A percentile compares a stretch with the other conserved stretches of the same genome.
These are phyloP conservation scores for Gnathonemus echidnorhynchus DNA, from an alignment of 2,113 vertebrate genomes.

Conservation along the genomic window DNA sequence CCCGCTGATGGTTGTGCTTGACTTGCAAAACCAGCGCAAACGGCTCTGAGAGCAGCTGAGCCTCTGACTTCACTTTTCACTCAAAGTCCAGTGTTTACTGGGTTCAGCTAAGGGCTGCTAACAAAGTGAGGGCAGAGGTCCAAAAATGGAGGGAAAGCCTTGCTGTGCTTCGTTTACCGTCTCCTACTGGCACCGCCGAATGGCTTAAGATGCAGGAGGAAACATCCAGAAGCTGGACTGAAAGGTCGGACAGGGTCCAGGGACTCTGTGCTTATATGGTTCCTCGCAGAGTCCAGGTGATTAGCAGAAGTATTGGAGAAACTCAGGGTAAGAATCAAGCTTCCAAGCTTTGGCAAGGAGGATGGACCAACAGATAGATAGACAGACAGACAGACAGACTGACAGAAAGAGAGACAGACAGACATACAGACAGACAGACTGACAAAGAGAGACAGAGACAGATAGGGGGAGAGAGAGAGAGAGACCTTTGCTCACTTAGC, in stretches of 20 bases:
- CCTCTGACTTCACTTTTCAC: not conserved
- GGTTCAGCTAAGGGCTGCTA: not conserved
- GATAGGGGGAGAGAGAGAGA: slow-evolving; percentile 18
- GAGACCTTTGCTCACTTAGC: not conserved
- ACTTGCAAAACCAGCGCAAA: not conserved
- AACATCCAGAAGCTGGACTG: not conserved
- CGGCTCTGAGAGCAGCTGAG: not conserved
- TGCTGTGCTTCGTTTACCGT: not conserved
- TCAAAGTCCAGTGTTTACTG: not conserved
- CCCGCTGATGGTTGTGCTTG: not conserved
- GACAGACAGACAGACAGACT: no score
- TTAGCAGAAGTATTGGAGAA: no score
- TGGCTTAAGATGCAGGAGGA: not conserved
- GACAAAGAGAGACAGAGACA: no score
- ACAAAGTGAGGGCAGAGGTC: not conserved
- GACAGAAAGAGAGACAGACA: no score
- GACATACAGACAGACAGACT: no score
- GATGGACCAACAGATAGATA: not conserved
- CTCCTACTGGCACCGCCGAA: not conserved
- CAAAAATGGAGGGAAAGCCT: not conserved
- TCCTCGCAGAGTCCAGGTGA: no score
- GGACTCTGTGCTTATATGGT: not conserved
- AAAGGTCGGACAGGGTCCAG: not conserved
- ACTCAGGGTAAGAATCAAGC: not conserved
- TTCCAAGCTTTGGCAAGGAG: not conserved